These are phyloP conservation scores for Aurelia aurita complex sp. Pacific DNA, from an alignment of 30 jellyfish, hydroid and myxozoan species.

Conservation along the genomic window DNA sequence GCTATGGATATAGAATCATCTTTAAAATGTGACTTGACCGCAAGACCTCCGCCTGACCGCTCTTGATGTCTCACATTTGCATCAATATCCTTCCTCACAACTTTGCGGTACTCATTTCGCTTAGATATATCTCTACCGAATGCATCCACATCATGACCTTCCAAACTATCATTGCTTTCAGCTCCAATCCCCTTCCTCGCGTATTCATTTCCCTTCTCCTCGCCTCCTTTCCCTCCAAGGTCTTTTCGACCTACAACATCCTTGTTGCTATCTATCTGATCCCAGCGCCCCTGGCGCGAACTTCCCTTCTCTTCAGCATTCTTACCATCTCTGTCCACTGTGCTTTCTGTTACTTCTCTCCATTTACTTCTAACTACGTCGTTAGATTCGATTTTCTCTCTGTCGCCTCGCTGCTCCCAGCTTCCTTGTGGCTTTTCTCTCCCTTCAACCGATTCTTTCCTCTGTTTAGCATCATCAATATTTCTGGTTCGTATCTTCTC, in stretches of 20 bases:
- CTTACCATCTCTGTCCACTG: not conserved
- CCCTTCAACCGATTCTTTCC: too few species aligned
- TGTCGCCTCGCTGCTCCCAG: too few species aligned
- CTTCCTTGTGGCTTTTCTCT: too few species aligned
- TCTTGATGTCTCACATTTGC: not conserved
- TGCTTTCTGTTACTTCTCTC: too few species aligned
- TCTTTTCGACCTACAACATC: not conserved
- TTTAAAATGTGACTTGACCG: constrained; percentile 4
- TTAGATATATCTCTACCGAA: constrained; percentile 68
- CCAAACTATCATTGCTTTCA: not conserved
- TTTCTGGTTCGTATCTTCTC: too few species aligned
- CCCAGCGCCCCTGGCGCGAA: not conserved
- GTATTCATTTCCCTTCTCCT: not conserved
- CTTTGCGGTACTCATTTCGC: not conserved
- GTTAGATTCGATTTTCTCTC: too few species aligned
- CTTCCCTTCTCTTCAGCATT: not conserved
- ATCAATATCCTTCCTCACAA: not conserved
- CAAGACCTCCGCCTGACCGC: not conserved
- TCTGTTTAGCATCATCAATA: too few species aligned
- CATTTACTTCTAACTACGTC: too few species aligned
- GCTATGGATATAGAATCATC: not conserved
- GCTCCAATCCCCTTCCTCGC: not conserved
- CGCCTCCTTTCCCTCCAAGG: not conserved
- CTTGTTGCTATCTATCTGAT: not conserved
- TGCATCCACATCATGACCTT: constrained; percentile 4